These are phyloP conservation scores for Tachysurus vachellii DNA, from an alignment of 2,113 vertebrate genomes.

Conservation along the genomic window DNA sequence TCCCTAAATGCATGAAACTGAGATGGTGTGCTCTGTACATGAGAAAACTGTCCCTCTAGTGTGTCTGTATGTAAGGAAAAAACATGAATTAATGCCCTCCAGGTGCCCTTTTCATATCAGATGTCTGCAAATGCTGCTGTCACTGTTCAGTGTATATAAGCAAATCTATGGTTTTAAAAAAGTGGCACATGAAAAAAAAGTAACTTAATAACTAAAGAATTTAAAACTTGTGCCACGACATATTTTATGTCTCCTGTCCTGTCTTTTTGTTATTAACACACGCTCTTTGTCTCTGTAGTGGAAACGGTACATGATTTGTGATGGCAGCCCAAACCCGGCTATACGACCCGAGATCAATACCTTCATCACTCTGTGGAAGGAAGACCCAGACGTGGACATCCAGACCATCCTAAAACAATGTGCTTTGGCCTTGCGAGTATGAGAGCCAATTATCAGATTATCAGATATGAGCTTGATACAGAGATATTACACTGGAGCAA, in stretches of 20 bases:
- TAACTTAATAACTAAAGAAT: no score
- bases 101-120: neutral
- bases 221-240: neutral
- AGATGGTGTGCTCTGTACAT: neutral
- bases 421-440: conserved; percentile 75
- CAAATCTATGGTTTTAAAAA: no score
- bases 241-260: neutral
- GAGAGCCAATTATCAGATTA: neutral
- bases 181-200: no score
- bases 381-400: conserved; percentile 74
- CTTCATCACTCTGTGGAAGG: conserved; percentile 84
- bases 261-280: neutral
- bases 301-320: conserved; percentile 82
- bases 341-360: conserved; percentile 81
- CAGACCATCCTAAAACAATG: conserved; percentile 74
- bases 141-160: no score
- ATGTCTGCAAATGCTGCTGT: neutral
- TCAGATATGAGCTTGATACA: neutral
- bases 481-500: neutral
- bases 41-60: neutral
- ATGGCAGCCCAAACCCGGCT: conserved; percentile 85
- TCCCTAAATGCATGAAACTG: no score
- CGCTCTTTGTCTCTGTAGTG: conserved; percentile 74
- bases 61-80: neutral
- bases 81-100: neutral